Conservation (phyloP, 2,113 vertebrate genomes). For the Ivindomyrus marchei region DNA sequence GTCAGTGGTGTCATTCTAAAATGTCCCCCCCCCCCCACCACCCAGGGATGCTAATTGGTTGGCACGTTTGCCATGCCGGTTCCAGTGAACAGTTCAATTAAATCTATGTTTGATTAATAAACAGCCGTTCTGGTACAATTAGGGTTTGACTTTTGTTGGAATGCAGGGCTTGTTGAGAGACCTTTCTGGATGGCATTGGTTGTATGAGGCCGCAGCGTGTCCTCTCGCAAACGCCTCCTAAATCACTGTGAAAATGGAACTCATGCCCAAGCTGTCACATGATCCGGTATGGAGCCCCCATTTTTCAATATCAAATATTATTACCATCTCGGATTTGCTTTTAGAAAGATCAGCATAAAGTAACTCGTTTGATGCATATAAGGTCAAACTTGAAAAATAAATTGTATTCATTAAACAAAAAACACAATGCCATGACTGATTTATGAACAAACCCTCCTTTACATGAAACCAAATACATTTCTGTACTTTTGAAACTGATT, state of each 20-base stretch:
- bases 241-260: background rate
- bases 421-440: constrained; percentile 15
- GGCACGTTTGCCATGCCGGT: background rate
- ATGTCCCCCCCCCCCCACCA: background rate
- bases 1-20: background rate
- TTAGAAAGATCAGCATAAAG: constrained; percentile 29
- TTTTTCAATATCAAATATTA: constrained; percentile 24
- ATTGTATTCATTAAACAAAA: constrained; percentile 26
- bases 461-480: constrained; percentile 5
- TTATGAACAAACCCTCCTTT: background rate
- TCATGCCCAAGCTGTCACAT: background rate
- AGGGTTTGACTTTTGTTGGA: background rate
- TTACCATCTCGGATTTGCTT: constrained; percentile 25
- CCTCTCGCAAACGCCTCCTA: background rate
- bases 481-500: constrained; percentile 17
- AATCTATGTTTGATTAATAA: constrained; percentile 26
- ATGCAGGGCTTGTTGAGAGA: background rate
- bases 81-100: constrained; percentile 24
- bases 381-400: constrained; percentile 19
- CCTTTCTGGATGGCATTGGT: background rate
- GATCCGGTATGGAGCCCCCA: constrained; percentile 15
- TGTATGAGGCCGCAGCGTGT: background rate
- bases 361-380: constrained; percentile 12
- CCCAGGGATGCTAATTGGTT: constrained; percentile 1
- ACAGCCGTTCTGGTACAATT: background rate